These are phyloP conservation scores for Rhinatrema bivittatum DNA, from an alignment of 2,797 vertebrate genomes.

Conservation along the genomic window DNA sequence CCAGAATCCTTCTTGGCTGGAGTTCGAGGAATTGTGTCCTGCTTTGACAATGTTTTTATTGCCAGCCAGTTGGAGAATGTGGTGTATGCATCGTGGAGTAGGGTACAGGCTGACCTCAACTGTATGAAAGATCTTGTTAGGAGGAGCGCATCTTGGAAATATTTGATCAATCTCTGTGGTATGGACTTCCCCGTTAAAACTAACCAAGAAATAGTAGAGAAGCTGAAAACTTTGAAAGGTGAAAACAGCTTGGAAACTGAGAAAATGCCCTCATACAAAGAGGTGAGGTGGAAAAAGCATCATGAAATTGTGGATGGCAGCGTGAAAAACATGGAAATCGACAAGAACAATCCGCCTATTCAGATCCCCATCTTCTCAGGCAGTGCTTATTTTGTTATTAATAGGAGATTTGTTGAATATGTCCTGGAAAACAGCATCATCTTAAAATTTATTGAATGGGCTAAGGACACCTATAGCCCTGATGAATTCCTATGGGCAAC, in stretches of 20 bases:
- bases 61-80: constrained; percentile 63
- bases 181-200: constrained; percentile 87
- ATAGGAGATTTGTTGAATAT: constrained; percentile 55
- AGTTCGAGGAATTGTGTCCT: constrained; percentile 61
- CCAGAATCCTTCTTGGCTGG: constrained; percentile 52
- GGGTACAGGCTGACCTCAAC: constrained; percentile 86
- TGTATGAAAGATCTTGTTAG: constrained; percentile 80
- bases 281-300: constrained; percentile 53
- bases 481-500: constrained; percentile 87
- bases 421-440: constrained; percentile 56
- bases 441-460: constrained; percentile 66
- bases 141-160: constrained; percentile 64
- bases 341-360: constrained; percentile 61
- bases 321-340: constrained; percentile 38
- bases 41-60: constrained; percentile 80
- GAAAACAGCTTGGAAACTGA: constrained; percentile 78
- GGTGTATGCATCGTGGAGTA: constrained; percentile 73
- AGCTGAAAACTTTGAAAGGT: constrained; percentile 59
- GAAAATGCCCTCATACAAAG: constrained; percentile 58
- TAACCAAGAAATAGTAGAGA: constrained; percentile 77
- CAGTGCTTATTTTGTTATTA: constrained; percentile 79
- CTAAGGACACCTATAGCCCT: constrained; percentile 78
- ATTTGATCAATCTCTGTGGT: constrained; percentile 82
- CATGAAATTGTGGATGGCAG: constrained; percentile 47
- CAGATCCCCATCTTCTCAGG: constrained; percentile 68